A percentile compares a stretch with the other conserved stretches of the same genome.
phyloP scores from a whole-genome alignment of 2,888 invertebrate species.

The Hecatera dysodea region DNA sequence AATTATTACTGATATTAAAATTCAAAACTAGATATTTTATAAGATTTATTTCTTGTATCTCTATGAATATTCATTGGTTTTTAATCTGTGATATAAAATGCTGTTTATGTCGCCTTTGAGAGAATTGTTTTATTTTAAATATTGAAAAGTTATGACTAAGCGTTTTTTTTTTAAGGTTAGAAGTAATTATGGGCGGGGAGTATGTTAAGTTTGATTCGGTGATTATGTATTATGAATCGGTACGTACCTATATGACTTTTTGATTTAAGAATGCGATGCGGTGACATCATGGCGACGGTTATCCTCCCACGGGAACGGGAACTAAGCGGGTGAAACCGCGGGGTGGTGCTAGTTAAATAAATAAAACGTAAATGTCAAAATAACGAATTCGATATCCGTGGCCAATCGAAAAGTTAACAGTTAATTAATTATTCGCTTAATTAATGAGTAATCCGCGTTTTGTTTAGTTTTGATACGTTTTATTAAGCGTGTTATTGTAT shows the following conservation, averaged over 20 bases:
- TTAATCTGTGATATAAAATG: conserved; percentile 38
- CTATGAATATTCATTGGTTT: conserved; percentile 64
- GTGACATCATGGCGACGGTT: conserved; percentile 23
- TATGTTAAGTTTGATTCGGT: background rate
- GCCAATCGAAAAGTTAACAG: conserved; percentile 28
- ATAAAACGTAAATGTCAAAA: conserved; percentile 43
- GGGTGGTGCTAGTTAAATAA: conserved; percentile 5
- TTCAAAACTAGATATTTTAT: conserved; percentile 47
- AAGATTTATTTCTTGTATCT: conserved; percentile 59
- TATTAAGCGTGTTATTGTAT: conserved; percentile 47
- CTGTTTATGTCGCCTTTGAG: conserved; percentile 13
- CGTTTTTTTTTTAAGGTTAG: conserved; percentile 18
- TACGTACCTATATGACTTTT: background rate
- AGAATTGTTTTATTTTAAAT: conserved; percentile 14
- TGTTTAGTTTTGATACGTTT: conserved; percentile 36
- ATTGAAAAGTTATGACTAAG: conserved; percentile 1
- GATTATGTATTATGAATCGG: conserved; percentile 11
- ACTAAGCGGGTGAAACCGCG: too few relatives aligned
- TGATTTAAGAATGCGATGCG: background rate
- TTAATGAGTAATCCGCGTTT: conserved; percentile 46
- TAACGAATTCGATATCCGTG: conserved; percentile 30
- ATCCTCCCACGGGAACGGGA: too few relatives aligned
- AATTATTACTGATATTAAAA: conserved; percentile 62
- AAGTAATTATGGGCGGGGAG: conserved; percentile 11
- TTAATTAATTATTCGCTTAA: conserved; percentile 51